Base-by-base conservation (phyloP, 2,888 invertebrate species). In the Nemapogon koenigi region DNA sequence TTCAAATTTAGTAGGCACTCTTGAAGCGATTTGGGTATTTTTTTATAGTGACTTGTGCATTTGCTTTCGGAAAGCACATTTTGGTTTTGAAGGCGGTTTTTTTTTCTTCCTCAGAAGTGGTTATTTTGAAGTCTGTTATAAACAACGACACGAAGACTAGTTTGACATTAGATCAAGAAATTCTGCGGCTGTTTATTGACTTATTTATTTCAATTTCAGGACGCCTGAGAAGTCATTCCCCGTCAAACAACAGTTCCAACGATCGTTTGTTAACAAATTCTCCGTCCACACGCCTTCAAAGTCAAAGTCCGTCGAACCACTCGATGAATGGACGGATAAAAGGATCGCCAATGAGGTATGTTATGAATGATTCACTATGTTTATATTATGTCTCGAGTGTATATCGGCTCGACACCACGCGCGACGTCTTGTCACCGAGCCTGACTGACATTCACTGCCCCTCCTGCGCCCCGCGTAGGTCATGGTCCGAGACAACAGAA, bases 271-370 rank as follows among this genome's bases (percentile, higher is more conserved):
- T 71, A 0, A 55, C 59, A 2, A 60, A 59, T 40, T 71, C 73
- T 0, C 71, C 72, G 0, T 62, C 71, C 0, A 54, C 64, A 2
- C 47, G 66, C 2, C 48, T 66, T 8, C 68, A 64, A 42, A 72
- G 67, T 37, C 73, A 71, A 22, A 73, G 75, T 0, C 75, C 76
- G 0, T 67, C 72, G 0, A 70, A 67, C 38, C 62, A 69, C 51
- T 73, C 75, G 0, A 62, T 69, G 0, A 68, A 62, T 14, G 59
- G 67, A 37, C 48, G 71, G 26, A 49, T 70, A 11, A 73, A 73
- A 30, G 63, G 66, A 0, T 70, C 70, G 0, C 69, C 69, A 0
- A 52, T 68, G n/a, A 67, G 75, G 76, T 75, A 35, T 6, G 31
- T 31, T 7, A 15, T 16, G 8, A 22, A 22, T 22, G 22, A 22